Base-by-base conservation (phyloP, 2,888 invertebrate species). In the Tuta absoluta region DNA sequence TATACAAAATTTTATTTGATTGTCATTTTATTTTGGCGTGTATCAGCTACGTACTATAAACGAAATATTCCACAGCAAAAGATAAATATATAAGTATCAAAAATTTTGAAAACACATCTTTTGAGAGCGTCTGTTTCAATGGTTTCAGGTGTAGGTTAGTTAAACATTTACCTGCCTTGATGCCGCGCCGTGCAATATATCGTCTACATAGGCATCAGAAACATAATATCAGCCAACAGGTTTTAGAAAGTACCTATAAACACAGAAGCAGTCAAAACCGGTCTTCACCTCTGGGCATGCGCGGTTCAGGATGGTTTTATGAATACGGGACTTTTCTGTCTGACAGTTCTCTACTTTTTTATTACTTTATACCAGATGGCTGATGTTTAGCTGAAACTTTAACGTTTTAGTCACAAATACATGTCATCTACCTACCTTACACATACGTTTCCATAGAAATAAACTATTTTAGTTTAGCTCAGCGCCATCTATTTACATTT, bases 191-290 rank as follows among this genome's bases (percentile, higher is more conserved):
- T 17, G 17, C 3, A 56, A 56, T 17, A 24, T 19, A 33, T 56
- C 56, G 56, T 24, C 56, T n/a, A 38, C 49, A 62, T 53, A 53
- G 12, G 7, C 23, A 53, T 60, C 48, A 62, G 64, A 41, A 37
- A 57, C 65, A 66, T 65, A 68, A 71, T 67, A 64, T 65, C 60
- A 67, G 57, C 62, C 58, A 71, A 71, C 71, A 41, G 37, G 72
- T 73, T 72, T 74, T 73, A 74, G 74, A 74, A 74, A 74, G 74
- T 71, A 70, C 41, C 14, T 51, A 59, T 51, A 59, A 60, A 64
- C 60, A 59, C 57, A 58, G 58, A 63, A 63, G 57, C 45, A 48
- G 19, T 21, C 12, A 14, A 21, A 58, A 63, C 58, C 63, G 63
- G 63, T 57, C 57, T 37, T 28, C 24, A 49, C 61, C 56, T 62